Conservation (phyloP, 2,113 vertebrate genomes). For the Antidorcas marsupialis region DNA sequence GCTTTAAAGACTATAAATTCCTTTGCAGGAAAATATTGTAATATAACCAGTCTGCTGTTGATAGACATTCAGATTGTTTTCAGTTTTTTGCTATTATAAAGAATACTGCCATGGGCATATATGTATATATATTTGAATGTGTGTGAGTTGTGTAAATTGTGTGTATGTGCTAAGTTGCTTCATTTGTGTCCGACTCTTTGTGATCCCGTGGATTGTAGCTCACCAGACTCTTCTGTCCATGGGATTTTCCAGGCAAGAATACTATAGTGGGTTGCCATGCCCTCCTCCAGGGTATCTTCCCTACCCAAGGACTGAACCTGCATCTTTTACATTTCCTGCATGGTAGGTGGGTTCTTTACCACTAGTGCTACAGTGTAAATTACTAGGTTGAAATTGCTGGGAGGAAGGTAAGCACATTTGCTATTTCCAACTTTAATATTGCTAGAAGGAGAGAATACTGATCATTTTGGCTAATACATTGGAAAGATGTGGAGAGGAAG, state of each 20-base stretch:
- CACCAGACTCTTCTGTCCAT: neutral
- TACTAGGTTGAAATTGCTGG: neutral
- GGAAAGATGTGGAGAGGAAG: neutral
- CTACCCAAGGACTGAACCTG: fast-evolving
- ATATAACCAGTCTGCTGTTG: neutral
- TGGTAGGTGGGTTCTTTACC: neutral
- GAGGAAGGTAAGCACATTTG: neutral
- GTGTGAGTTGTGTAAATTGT: neutral
- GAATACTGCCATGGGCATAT: neutral
- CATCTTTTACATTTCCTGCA: neutral
- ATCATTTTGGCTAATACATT: neutral
- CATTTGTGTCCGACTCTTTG: neutral
- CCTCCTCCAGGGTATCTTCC: neutral
- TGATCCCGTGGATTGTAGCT: neutral
- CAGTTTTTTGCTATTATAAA: neutral
- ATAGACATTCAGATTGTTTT: neutral
- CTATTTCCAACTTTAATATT: neutral
- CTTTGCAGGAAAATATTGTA: neutral
- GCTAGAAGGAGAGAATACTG: neutral
- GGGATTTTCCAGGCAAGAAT: neutral
- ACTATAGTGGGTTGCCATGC: neutral
- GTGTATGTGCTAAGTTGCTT: neutral
- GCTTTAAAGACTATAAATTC: constrained; percentile 13
- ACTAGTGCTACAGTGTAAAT: neutral
- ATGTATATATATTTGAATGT: neutral